phyloP scores from a whole-genome alignment of 1,140 invertebrate species.

The Pseudomyrmex flavicornis region DNA sequence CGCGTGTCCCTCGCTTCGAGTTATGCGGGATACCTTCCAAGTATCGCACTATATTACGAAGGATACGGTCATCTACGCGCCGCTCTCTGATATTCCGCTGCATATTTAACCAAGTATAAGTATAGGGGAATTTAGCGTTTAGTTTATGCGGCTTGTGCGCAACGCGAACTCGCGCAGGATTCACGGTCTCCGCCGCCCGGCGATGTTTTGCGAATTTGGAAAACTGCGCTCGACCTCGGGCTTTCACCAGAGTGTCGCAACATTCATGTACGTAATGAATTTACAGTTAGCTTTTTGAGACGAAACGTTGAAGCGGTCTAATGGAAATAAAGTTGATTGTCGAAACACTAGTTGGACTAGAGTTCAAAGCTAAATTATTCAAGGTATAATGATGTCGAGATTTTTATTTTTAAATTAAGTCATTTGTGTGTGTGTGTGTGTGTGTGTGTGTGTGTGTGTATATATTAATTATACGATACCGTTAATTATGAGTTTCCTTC shows the following conservation, averaged over 20 bases:
- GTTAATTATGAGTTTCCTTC: not conserved
- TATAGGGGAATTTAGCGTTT: conserved; percentile 63
- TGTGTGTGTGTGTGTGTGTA: too few species aligned
- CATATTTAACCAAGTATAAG: conserved; percentile 72
- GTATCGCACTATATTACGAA: conserved; percentile 69
- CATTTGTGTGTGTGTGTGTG: too few species aligned
- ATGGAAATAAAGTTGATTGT: conserved; percentile 19
- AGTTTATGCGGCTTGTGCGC: conserved; percentile 48
- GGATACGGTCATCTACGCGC: conserved; percentile 68
- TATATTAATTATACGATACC: not conserved
- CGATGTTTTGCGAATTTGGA: conserved; percentile 33
- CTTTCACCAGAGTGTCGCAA: not conserved
- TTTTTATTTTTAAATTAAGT: too few species aligned
- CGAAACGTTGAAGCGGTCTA: not conserved
- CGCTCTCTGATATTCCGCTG: conserved; percentile 66
- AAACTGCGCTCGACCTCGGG: conserved; percentile 29
- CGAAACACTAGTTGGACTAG: not conserved
- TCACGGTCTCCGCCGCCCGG: conserved; percentile 14
- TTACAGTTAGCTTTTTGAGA: not conserved
- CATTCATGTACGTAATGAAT: conserved; percentile 42
- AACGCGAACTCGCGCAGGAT: conserved; percentile 5
- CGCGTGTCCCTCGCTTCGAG: conserved; percentile 57
- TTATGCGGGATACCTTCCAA: conserved; percentile 69
- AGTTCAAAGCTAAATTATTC: not conserved
- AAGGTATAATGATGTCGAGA: not conserved